A percentile compares a stretch with the other conserved stretches of the same genome.
Conservation (phyloP, 2,797 vertebrate species). For the Synanceia verrucosa region DNA sequence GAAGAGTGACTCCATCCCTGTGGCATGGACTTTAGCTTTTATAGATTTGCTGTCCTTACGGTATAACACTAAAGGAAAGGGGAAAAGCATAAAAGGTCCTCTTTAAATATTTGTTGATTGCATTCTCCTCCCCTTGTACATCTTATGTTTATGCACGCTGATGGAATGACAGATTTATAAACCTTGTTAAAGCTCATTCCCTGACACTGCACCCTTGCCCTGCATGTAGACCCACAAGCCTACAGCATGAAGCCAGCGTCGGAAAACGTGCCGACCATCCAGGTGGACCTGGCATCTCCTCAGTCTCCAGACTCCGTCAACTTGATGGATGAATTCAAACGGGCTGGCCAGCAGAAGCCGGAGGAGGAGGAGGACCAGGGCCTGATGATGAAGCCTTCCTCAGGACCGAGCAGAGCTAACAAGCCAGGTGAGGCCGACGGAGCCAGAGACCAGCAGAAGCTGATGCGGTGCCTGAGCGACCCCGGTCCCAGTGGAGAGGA, state of each 20-base stretch:
- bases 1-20: no score
- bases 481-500: conserved; percentile 91
- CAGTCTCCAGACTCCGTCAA: conserved; percentile 90
- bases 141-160: conserved; percentile 27
- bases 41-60: no score
- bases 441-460: conserved; percentile 86
- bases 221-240: conserved; percentile 86
- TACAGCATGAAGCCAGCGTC: conserved; percentile 83
- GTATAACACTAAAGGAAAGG: no score
- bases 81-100: no score
- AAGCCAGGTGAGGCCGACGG: conserved; percentile 68
- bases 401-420: conserved; percentile 59
- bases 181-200: not conserved
- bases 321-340: conserved; percentile 82
- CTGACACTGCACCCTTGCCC: not conserved
- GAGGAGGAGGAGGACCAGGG: conserved; percentile 78
- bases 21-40: no score
- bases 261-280: conserved; percentile 87
- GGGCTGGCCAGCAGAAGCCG: conserved; percentile 10
- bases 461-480: conserved; percentile 94
- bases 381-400: conserved; percentile 85
- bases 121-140: not conserved
- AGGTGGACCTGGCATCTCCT: conserved; percentile 94
- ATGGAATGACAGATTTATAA: conserved; percentile 8
- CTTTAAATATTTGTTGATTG: no score